Evolutionary conservation across 2,113 vertebrate genomes (phyloP), one percentile per base, ranked within the genome.

Genomic region (Psittacula cyanocephala): DNA sequence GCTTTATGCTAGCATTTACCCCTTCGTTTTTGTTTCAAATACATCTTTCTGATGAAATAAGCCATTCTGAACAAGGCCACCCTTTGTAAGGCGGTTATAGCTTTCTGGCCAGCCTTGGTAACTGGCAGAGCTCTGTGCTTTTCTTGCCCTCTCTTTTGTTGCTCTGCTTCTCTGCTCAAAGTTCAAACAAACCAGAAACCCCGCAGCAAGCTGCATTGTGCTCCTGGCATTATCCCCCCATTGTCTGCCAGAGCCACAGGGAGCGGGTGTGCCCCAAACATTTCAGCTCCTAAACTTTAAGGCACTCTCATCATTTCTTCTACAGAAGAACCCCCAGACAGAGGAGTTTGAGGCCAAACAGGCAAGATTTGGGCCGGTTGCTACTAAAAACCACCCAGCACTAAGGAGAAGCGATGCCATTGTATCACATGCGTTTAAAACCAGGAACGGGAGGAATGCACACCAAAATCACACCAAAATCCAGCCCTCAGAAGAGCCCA

Each of bases 341-440:
- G 76, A 80, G 17, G 11, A 70, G 31, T 10, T 15, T 0, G 60
- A 44, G 41, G 3, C 33, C 62, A 25, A 76, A 5, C 27, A 6
- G 15, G 0, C 23, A 3, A 4, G 37, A 28, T 20, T 33, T 1
- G 23, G 88, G 93, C 6, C 76, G 50, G 43, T 3, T 8, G 35
- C 64, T 77, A 5, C 20, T 35, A 13, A n/a, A 75, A 82, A 3
- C 1, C 43, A 6, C 67, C 49, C 69, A 31, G 25, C 28, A 3
- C 17, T 19, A 2, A 35, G 37, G 70, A 55, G 62, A 55, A 68
- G 76, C 0, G 55, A 83, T 78, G 82, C 72, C 39, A 11, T 31
- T 10, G 0, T 2, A 8, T 0, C 7, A 4, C 9, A 15, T 2
- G 0, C 0, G 2, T 31, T 63, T 16, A 17, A 62, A 77, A 2